Base-by-base conservation (phyloP, 2,888 invertebrate species). In the Didymodactylos carnosus region DNA sequence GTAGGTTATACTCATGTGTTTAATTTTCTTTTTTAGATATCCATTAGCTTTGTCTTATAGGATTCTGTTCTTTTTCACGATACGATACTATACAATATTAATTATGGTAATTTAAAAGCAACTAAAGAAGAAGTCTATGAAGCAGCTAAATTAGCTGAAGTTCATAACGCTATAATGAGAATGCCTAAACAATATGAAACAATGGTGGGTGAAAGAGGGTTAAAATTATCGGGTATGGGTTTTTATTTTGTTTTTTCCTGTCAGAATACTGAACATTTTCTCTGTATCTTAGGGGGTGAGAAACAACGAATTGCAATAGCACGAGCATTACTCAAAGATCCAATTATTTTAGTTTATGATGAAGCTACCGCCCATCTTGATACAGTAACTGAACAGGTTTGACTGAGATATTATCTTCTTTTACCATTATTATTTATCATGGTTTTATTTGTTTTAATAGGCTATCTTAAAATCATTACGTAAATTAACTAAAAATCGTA, bases 271-370 rank as follows among this genome's bases (percentile, higher is more conserved):
- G n/a, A n/a, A n/a, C n/a, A 11, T 23, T 13, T 35, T 35, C n/a
- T 51, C 27, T 72, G n/a, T n/a, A n/a, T 19, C n/a, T n/a, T 49
- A 49, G 73, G 72, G 27, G 98, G 98, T 0, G 98, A 99, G 85
- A 98, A 98, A 81, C 98, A 98, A 82, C 87, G 98, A 75, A 94
- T 98, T 4, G 94, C 97, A 6, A 98, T 98, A 79, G 98, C 97
- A 0, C 86, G 98, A 77, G 94, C 97, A 14, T 92, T 98, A 77
- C 86, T 98, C 75, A 98, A 98, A 84, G 88, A 91, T 82, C 88
- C 94, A 6, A 93, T 94, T 0, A 90, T 98, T 81, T 86, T 97
- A 76, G 86, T 98, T 69, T 98, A 97, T 83, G 97, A 98, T 82
- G 98, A 98, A 85, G 98, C 98, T 25, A 98, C 98, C 0, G 95